Evolutionary conservation across 2,113 vertebrate species (phyloP).

Genomic region (Rhea pennata): DNA sequence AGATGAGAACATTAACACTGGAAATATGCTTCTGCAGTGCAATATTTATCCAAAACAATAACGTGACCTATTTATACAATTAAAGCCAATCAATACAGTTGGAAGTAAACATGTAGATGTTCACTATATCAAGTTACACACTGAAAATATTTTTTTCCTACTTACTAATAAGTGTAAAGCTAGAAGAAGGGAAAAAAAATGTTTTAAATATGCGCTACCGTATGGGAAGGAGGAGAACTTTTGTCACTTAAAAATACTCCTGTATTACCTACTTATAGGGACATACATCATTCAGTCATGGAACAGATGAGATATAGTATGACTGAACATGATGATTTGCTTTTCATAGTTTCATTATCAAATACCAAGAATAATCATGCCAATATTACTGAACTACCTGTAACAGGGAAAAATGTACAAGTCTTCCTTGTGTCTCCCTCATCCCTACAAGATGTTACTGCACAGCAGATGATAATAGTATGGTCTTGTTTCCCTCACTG

Average conservation of each 20-base stretch:
- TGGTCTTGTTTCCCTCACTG: constrained; percentile 16
- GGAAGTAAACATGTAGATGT: neutral
- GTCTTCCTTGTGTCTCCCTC: neutral
- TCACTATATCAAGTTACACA: neutral
- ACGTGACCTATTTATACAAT: neutral
- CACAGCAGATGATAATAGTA: neutral
- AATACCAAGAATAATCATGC: neutral
- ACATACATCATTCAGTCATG: neutral
- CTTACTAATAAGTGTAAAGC: neutral
- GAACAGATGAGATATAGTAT: neutral
- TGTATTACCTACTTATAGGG: neutral
- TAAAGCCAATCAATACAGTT: neutral
- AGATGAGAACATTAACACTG: neutral
- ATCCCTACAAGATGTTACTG: neutral
- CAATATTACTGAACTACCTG: neutral
- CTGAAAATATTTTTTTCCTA: neutral
- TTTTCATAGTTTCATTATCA: neutral
- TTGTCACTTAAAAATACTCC: neutral
- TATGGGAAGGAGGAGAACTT: neutral
- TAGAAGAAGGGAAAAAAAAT: neutral
- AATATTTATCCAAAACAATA: neutral
- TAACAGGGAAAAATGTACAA: neutral
- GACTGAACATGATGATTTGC: constrained; percentile 11
- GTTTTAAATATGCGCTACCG: neutral
- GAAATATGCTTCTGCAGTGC: neutral